A percentile compares a stretch with the other conserved stretches of the same genome.
Conservation (phyloP, 1,140 invertebrate genomes). For the Penaeus vannamei region DNA sequence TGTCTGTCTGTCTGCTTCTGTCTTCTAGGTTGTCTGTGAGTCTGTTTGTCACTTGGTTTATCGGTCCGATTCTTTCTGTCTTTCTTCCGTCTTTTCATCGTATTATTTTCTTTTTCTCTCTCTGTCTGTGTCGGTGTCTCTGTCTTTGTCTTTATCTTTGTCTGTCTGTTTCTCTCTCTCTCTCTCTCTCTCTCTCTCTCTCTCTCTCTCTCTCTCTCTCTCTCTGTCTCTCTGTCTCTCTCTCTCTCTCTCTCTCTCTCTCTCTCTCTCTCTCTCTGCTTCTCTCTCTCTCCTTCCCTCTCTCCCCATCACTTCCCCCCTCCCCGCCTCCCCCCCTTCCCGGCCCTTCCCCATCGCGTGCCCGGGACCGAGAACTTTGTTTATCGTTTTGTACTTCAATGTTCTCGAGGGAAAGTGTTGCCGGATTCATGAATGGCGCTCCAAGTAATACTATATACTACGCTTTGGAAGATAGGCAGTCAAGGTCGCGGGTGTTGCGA, state of each 20-base stretch:
- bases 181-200: constrained; percentile 22
- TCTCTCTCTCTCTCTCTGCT: background rate
- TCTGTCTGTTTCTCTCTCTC: background rate
- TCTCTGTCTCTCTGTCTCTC: background rate
- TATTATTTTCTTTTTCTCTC: no score
- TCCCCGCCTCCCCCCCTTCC: no score
- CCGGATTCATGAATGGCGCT: no score
- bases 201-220: constrained; percentile 33
- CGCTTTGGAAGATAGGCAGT: no score
- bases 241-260: background rate
- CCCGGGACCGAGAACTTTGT: no score
- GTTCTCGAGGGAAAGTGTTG: no score
- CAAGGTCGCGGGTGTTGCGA: no score
- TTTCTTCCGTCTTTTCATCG: background rate
- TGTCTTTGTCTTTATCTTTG: no score
- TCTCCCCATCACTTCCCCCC: background rate
- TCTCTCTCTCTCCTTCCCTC: background rate
- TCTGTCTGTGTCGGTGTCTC: no score
- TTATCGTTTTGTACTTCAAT: no score
- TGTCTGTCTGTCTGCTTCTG: background rate
- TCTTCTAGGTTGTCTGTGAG: background rate
- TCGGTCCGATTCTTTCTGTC: background rate
- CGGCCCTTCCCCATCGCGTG: no score
- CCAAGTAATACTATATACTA: no score
- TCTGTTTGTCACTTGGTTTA: background rate